Percentiles rank a stretch among this genome's conserved stretches.
Conservation (phyloP, 1,140 invertebrate species). For the Trichonephila clavata region DNA sequence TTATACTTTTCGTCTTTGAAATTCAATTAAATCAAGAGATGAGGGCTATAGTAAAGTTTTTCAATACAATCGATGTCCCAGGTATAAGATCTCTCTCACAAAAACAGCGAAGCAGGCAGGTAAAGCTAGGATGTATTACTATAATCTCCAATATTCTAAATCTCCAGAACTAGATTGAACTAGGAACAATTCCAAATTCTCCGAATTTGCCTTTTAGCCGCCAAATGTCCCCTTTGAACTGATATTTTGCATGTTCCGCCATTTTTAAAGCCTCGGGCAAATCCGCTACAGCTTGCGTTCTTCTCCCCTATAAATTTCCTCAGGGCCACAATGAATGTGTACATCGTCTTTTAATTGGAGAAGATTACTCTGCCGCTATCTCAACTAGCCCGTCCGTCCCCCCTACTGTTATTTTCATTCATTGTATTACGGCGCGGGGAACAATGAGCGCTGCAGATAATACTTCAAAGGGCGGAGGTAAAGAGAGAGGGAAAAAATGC, state of each 20-base stretch:
- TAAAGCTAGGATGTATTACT: no score
- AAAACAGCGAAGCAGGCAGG: no score
- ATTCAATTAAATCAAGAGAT: no score
- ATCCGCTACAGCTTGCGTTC: neutral
- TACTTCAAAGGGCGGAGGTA: constrained; percentile 13
- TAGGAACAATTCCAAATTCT: no score
- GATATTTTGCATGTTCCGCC: neutral
- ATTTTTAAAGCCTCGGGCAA: neutral
- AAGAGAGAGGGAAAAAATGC: neutral
- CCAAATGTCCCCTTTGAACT: neutral
- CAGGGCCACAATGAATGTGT: neutral
- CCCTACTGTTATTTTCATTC: neutral
- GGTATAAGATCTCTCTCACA: no score
- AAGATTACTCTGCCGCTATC: constrained; percentile 12
- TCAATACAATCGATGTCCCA: no score
- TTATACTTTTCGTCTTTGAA: no score
- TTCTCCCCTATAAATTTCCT: no score
- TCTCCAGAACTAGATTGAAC: no score
- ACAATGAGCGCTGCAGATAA: constrained; percentile 4
- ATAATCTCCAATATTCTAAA: no score
- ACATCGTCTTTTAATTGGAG: constrained; percentile 11
- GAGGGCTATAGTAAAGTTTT: no score
- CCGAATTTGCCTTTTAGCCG: no score
- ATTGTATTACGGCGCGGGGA: neutral
- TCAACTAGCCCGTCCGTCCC: neutral